A percentile compares a stretch with the other conserved stretches of the same genome.
Evolutionary conservation across 2,113 vertebrate species (phyloP).

Genomic region (Malurus elegans): DNA sequence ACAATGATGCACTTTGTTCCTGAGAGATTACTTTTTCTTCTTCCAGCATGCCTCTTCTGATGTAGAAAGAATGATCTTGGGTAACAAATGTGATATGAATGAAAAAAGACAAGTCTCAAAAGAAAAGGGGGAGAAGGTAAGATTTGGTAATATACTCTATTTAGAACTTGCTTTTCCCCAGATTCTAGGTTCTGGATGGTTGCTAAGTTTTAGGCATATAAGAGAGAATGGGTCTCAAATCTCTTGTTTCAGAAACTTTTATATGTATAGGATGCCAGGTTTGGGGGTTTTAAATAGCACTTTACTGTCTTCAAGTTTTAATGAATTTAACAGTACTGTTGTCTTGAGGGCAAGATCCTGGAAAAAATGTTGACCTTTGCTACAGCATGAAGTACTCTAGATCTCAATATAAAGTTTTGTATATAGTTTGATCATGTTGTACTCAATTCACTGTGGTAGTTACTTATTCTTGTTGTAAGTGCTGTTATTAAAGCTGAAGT

Average conservation of each 20-base stretch:
- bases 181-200: neutral
- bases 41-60: slow-evolving; percentile 93
- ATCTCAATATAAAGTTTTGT: neutral
- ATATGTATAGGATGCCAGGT: neutral
- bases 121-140: slow-evolving; percentile 95
- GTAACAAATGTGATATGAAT: slow-evolving; percentile 98
- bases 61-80: slow-evolving; percentile 96
- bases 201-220: neutral
- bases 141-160: neutral
- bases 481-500: neutral
- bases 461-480: neutral
- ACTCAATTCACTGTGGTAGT: neutral
- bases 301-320: neutral
- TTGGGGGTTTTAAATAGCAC: neutral
- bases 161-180: neutral
- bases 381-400: neutral
- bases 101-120: slow-evolving; percentile 97
- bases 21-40: neutral
- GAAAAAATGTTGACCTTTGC: neutral
- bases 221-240: neutral
- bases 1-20: neutral
- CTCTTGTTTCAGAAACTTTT: neutral
- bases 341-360: neutral
- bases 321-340: neutral
- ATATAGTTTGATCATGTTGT: neutral